Evolutionary conservation across 2,797 vertebrate species (phyloP).

Genomic region (Cryptoblepharus egeriae): DNA sequence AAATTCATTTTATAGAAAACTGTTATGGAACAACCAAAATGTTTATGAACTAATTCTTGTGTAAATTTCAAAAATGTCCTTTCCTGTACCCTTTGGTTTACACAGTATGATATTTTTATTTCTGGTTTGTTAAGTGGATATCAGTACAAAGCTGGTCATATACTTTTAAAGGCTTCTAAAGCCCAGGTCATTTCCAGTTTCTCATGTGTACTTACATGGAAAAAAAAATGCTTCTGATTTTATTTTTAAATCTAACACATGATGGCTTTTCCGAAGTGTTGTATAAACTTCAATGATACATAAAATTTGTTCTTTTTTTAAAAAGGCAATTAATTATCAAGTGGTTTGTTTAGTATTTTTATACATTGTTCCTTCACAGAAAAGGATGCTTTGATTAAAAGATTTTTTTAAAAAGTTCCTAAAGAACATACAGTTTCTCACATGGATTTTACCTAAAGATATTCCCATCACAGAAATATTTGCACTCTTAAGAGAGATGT

Average conservation of each 20-base stretch:
- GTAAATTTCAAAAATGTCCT: constrained; percentile 82
- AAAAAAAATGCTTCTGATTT: constrained; percentile 80
- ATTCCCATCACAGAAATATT: constrained; percentile 5
- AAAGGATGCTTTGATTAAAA: constrained; percentile 51
- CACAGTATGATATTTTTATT: constrained; percentile 77
- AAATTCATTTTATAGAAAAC: constrained; percentile 83
- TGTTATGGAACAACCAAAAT: constrained; percentile 81
- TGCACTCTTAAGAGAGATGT: constrained; percentile 25
- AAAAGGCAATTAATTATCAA: constrained; percentile 78
- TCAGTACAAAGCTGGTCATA: constrained; percentile 76
- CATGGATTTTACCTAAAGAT: constrained; percentile 34
- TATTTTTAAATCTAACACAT: constrained; percentile 82
- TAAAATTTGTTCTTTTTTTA: constrained; percentile 78
- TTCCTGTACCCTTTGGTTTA: constrained; percentile 82
- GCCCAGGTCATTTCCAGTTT: constrained; percentile 74
- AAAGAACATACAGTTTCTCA: not conserved
- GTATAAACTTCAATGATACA: constrained; percentile 81
- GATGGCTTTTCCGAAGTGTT: constrained; percentile 81
- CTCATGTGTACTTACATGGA: constrained; percentile 80
- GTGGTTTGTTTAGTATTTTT: constrained; percentile 73
- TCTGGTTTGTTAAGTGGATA: constrained; percentile 81
- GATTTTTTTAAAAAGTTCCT: not conserved
- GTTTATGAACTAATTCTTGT: constrained; percentile 82
- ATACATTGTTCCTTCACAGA: constrained; percentile 60
- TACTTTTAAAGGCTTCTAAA: constrained; percentile 78